Evolutionary conservation across 2,888 invertebrate species (phyloP).

Genomic region (Dolichopus griseipennis): DNA sequence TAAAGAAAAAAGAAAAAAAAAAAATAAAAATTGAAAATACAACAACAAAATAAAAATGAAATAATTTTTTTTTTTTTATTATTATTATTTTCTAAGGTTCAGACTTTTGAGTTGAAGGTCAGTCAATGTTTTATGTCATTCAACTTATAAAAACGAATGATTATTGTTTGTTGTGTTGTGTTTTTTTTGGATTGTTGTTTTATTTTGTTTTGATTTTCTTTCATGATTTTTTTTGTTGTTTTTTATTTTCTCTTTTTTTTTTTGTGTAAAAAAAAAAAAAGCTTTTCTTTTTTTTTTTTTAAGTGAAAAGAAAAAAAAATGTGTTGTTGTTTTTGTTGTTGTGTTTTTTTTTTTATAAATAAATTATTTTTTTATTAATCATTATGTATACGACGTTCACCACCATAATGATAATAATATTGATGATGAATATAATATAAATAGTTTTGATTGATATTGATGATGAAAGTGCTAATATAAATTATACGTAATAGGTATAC

Average conservation of each 20-base stretch:
- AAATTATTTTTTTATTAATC: too few relatives aligned
- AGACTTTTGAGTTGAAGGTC: constrained; percentile 43
- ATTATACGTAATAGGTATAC: too few relatives aligned
- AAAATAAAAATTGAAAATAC: not conserved
- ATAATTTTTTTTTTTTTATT: not conserved
- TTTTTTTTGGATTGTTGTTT: not conserved
- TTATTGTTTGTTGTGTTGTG: not conserved
- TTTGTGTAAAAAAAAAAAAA: not conserved
- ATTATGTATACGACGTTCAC: not conserved
- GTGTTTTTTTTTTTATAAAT: too few relatives aligned
- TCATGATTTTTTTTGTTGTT: not conserved
- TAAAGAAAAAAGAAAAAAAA: too few relatives aligned
- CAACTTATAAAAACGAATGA: constrained; percentile 32
- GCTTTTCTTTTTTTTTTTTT: not conserved
- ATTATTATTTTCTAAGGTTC: constrained; percentile 39
- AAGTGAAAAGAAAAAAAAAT: not conserved
- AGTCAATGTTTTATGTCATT: constrained; percentile 44
- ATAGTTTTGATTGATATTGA: too few relatives aligned
- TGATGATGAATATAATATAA: too few relatives aligned
- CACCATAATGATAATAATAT: not conserved
- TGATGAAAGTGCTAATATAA: too few relatives aligned
- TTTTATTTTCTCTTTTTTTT: too few relatives aligned
- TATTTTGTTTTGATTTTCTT: not conserved
- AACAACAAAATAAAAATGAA: too few relatives aligned
- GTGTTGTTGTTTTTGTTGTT: too few relatives aligned